A percentile compares a stretch with the other conserved stretches of the same genome.
Evolutionary conservation across 2,888 invertebrate species (phyloP).

Genomic region (Cabera pusaria): DNA sequence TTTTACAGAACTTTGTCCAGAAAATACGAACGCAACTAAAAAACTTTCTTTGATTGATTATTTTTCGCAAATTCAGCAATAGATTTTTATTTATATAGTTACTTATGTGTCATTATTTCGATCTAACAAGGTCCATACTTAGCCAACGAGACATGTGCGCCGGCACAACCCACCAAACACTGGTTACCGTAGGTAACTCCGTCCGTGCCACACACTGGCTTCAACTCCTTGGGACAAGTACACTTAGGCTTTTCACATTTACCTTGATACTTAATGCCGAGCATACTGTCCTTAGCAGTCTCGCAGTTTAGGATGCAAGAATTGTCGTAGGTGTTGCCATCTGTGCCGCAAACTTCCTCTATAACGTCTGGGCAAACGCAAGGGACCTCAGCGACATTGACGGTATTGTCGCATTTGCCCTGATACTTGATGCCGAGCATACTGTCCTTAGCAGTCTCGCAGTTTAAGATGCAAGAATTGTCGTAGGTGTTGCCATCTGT

Average conservation of each 20-base stretch:
- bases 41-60: no score
- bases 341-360: constrained; percentile 42
- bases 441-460: constrained; percentile 43
- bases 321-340: constrained; percentile 87
- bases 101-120: no score
- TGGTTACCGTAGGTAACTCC: constrained; percentile 85
- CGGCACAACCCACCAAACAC: constrained; percentile 84
- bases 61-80: no score
- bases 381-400: constrained; percentile 6
- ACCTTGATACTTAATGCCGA: constrained; percentile 30
- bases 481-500: constrained; percentile 88
- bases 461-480: constrained; percentile 85
- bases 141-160: constrained; percentile 18
- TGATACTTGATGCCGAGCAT: constrained; percentile 12
- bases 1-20: no score
- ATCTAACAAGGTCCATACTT: constrained; percentile 33
- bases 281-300: constrained; percentile 11
- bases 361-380: constrained; percentile 25
- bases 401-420: constrained; percentile 13
- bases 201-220: constrained; percentile 31
- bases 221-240: constrained; percentile 28
- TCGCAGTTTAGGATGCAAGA: constrained; percentile 32
- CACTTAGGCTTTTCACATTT: constrained; percentile 30
- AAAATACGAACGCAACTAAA: no score
- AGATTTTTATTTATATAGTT: no score